Conservation (phyloP, 2,888 invertebrate species). For the Mimas tiliae region DNA sequence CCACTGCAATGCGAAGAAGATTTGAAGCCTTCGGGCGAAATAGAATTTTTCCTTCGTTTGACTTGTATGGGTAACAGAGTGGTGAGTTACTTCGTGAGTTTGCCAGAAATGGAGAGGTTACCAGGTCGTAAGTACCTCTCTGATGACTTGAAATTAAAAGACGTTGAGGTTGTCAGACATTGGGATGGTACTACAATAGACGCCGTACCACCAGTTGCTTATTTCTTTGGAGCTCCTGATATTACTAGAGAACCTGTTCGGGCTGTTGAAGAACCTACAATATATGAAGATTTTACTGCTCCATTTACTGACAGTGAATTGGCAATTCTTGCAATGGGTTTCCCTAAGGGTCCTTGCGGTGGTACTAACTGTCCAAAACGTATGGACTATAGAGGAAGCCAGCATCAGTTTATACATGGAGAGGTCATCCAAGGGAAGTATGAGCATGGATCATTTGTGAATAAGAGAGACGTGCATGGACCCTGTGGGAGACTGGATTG, state of each 20-base stretch:
- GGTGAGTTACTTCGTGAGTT: slow-evolving; percentile 66
- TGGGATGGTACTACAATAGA: slow-evolving; percentile 78
- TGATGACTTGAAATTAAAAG: slow-evolving; percentile 74
- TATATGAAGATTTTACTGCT: slow-evolving; percentile 72
- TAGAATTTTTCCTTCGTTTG: slow-evolving; percentile 69
- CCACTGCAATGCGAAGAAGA: slow-evolving; percentile 76
- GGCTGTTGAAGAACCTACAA: slow-evolving; percentile 56
- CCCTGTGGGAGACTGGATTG: slow-evolving; percentile 79
- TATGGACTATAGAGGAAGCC: slow-evolving; percentile 76
- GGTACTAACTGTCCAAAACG: slow-evolving; percentile 77
- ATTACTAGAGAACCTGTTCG: slow-evolving; percentile 68
- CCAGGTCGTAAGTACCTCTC: slow-evolving; percentile 74
- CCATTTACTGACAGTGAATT: slow-evolving; percentile 72
- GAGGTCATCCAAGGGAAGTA: slow-evolving; percentile 72
- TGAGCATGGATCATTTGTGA: slow-evolving; percentile 74
- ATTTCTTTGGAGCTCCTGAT: slow-evolving; percentile 75
- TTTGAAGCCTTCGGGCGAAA: slow-evolving; percentile 73
- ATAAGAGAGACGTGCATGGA: slow-evolving; percentile 76
- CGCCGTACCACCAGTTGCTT: slow-evolving; percentile 70
- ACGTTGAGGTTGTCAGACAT: slow-evolving; percentile 75
- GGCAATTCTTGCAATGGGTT: slow-evolving; percentile 78
- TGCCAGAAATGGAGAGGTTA: slow-evolving; percentile 78
- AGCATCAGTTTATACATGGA: slow-evolving; percentile 75
- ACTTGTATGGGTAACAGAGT: slow-evolving; percentile 73
- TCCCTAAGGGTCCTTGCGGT: slow-evolving; percentile 79